Base-by-base conservation (phyloP, 2,113 vertebrate genomes). In the Copsychus sechellarum region DNA sequence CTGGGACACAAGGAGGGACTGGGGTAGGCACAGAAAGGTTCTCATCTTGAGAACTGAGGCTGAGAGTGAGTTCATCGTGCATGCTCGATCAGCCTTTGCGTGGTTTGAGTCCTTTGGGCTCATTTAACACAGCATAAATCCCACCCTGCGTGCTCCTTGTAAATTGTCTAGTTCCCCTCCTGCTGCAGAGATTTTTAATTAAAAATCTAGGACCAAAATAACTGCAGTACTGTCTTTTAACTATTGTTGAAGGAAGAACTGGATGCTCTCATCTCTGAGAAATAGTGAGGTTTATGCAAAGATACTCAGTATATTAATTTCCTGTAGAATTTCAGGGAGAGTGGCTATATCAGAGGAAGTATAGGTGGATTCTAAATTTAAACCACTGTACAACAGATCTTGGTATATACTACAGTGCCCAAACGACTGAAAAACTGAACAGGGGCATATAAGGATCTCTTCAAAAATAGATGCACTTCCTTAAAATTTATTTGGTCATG, bases 141-240 rank as follows among this genome's bases (percentile, higher is more conserved):
- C 90, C 88, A 84, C 90, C 72, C 53, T 66, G 54, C 74, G 20
- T 7, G 13, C 53, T 83, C 90, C 48, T 81, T 81, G 80, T 83
- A 57, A 31, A 61, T 83, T 95, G 71, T 94, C 76, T 87, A 33
- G 81, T 78, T 92, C 76, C 40, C 65, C 92, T 88, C 36, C 77
- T 93, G 86, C 92, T 72, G 74, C 92, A 65, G 92, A 92, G 92
- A 92, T 92, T 94, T 86, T 96, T 96, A 95, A 96, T 97, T 95
- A 96, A 96, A 95, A 95, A 81, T 81, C 80, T 47, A 36, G 69
- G 80, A 64, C 79, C 21, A 40, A 86, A 95, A 93, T 90, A 96
- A 69, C 66, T 54, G 21, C 58, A 57, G 53, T 77, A 38, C 74
- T 31, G 31, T 84, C 70, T 89, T 81, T 65, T 48, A 79, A 54